Base-by-base conservation (phyloP, 2,888 invertebrate species). In the Nycteola revayana region DNA sequence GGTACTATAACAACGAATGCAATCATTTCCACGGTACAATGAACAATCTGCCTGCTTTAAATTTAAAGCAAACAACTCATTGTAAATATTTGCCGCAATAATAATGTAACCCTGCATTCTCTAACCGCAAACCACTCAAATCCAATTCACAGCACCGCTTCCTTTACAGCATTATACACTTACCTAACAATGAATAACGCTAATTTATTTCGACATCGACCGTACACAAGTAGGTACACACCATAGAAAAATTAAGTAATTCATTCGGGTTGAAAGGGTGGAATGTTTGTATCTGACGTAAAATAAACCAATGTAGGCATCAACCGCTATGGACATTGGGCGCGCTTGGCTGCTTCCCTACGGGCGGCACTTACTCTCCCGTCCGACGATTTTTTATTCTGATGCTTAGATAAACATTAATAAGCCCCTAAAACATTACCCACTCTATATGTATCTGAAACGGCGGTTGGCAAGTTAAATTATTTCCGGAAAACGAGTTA, bases 341-440 rank as follows among this genome's bases (percentile, higher is more conserved):
- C 63, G 73, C 84, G 86, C 81, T 75, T 73, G 69, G 76, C 49
- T 84, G 84, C 65, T 51, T 74, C 73, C 68, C 75, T 53, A 68
- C 75, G 57, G 77, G 65, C 66, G 68, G 52, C 70, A 67, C 65
- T 73, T 72, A 62, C 65, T 68, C 61, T 57, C 49, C 75, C 65
- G 71, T 64, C 69, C 66, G 54, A 60, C 65, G 70, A 75, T 78
- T 83, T 82, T 73, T 74, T 75, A 81, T 84, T 83, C 75, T 62
- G 84, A 85, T 85, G 76, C 67, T 76, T 74, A 84, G 85, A 88
- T 87, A 85, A 85, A 81, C 77, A 78, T 79, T 80, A 76, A 79
- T 80, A 79, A 74, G 71, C 67, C 73, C 67, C 65, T 58, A 46
- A 49, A 58, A 52, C 51, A 64, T 60, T 71, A 61, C 67, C 64